Conservation (phyloP, 2,113 vertebrate genomes). For the Scortum barcoo region DNA sequence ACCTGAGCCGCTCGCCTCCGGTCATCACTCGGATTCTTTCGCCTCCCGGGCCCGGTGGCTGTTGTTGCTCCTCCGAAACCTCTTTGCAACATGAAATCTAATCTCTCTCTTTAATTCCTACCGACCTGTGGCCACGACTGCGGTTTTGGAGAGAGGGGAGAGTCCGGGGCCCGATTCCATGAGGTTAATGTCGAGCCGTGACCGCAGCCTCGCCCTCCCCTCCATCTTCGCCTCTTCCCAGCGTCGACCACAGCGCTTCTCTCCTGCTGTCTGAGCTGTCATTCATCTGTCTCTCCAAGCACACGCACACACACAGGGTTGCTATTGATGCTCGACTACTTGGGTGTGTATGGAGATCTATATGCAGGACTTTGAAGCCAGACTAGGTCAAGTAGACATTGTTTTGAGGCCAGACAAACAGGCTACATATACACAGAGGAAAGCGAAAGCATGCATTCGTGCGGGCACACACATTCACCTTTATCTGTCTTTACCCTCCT, state of each 20-base stretch:
- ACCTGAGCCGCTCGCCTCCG: constrained; percentile 27
- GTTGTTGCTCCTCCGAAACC: constrained; percentile 27
- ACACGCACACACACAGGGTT: neutral
- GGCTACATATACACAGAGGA: neutral
- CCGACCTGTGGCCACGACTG: constrained; percentile 46
- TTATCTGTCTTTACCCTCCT: constrained; percentile 37
- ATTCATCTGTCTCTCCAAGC: constrained; percentile 34
- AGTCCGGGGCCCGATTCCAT: constrained; percentile 37
- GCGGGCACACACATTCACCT: constrained; percentile 22
- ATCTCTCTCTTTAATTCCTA: constrained; percentile 58
- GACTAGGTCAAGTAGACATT: constrained; percentile 39
- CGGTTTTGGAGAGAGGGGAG: constrained; percentile 46
- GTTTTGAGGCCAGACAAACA: constrained; percentile 35
- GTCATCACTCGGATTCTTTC: constrained; percentile 25
- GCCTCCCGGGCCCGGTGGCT: neutral
- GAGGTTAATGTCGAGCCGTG: constrained; percentile 56
- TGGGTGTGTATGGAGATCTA: constrained; percentile 25
- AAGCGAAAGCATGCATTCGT: neutral
- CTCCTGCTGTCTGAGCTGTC: constrained; percentile 53
- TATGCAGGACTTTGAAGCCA: constrained; percentile 17
- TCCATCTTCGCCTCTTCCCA: constrained; percentile 46
- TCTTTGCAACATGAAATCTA: constrained; percentile 56
- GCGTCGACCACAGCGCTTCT: constrained; percentile 40
- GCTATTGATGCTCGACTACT: neutral
- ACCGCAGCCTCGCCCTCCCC: constrained; percentile 51